phyloP scores from a whole-genome alignment of 1,140 invertebrate species.

The Apis cerana region DNA sequence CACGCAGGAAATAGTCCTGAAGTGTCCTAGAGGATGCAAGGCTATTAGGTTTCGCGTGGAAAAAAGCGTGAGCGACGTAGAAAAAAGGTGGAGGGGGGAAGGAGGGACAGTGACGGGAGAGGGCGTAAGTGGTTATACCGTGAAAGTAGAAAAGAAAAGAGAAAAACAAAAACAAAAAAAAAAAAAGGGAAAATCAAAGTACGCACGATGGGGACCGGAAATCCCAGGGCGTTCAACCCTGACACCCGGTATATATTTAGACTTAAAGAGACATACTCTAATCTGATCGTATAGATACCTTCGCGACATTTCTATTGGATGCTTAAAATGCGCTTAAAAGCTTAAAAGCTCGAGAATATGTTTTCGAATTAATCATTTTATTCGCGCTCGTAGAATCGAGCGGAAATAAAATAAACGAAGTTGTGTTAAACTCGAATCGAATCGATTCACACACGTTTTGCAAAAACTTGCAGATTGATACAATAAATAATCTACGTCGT shows the following conservation, averaged over 20 bases:
- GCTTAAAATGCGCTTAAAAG: neutral
- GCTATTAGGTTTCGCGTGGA: constrained; percentile 78
- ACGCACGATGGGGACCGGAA: constrained; percentile 75
- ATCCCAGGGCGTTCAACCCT: constrained; percentile 78
- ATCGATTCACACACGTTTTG: neutral
- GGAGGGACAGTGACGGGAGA: neutral
- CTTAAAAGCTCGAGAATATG: neutral
- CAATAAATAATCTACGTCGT: constrained; percentile 20
- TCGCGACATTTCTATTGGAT: constrained; percentile 5
- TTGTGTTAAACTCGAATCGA: neutral
- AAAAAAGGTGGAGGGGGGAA: constrained; percentile 48
- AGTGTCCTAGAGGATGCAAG: constrained; percentile 79
- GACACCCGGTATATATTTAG: constrained; percentile 74
- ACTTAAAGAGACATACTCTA: constrained; percentile 75
- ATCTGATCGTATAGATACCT: constrained; percentile 65
- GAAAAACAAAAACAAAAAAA: constrained; percentile 15
- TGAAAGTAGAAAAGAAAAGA: constrained; percentile 58
- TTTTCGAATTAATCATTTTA: too few relatives aligned
- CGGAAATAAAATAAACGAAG: neutral
- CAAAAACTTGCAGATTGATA: neutral
- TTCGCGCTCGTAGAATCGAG: too few relatives aligned
- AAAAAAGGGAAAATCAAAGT: constrained; percentile 66
- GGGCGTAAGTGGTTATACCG: constrained; percentile 48
- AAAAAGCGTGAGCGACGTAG: constrained; percentile 57
- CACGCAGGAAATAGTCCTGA: constrained; percentile 80